Evolutionary conservation across 2,888 invertebrate species (phyloP).

Genomic region (Hirudinaria manillensis): DNA sequence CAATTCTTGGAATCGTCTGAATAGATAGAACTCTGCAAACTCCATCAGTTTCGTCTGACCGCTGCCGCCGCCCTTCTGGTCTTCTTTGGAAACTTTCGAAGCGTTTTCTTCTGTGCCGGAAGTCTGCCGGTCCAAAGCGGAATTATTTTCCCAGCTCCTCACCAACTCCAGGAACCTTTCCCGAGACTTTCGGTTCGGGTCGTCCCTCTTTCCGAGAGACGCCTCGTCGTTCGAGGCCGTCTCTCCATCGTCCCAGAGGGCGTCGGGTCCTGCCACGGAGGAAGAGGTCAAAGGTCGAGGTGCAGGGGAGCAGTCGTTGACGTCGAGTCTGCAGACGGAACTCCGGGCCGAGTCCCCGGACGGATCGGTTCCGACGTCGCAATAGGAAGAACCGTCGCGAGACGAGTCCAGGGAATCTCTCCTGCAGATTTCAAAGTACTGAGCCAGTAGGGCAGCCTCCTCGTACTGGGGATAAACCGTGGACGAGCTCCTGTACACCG

Average conservation of each 20-base stretch:
- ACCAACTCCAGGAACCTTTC: constrained; percentile 40
- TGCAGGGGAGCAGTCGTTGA: constrained; percentile 35
- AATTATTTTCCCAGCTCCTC: constrained; percentile 37
- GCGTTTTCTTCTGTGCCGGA: background rate
- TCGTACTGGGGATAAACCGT: constrained; percentile 7
- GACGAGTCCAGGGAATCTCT: background rate
- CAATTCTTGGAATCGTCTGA: constrained; percentile 39
- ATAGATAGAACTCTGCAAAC: constrained; percentile 33
- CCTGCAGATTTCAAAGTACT: constrained; percentile 13
- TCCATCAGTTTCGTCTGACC: constrained; percentile 27
- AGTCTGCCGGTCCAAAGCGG: constrained; percentile 4
- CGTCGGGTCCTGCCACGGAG: constrained; percentile 35
- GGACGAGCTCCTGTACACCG: constrained; percentile 19
- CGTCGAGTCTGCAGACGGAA: background rate
- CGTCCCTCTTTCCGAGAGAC: constrained; percentile 11
- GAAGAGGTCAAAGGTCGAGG: background rate
- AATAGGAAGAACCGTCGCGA: background rate
- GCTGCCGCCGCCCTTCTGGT: background rate
- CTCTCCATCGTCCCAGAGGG: background rate
- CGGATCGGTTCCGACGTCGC: background rate
- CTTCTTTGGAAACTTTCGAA: background rate
- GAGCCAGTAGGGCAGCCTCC: constrained; percentile 5
- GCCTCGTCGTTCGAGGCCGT: background rate
- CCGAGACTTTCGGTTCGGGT: constrained; percentile 33
- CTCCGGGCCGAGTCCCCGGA: background rate